A percentile compares a stretch with the other conserved stretches of the same genome.
phyloP scores from a whole-genome alignment of 2,797 vertebrate species.

The Pogonophryne albipinna region DNA sequence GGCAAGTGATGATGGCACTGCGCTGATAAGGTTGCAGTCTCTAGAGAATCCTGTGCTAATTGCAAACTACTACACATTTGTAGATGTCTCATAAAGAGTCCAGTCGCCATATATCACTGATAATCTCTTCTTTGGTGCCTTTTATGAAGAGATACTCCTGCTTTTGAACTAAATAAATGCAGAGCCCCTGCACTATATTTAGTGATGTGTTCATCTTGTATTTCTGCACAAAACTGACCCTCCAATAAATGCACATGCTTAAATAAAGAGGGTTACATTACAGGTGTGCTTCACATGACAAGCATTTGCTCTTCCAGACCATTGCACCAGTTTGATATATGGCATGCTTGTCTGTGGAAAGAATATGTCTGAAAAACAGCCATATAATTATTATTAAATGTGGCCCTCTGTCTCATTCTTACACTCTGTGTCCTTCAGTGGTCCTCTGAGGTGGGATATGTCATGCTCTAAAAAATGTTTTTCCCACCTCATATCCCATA shows the following conservation, averaged over 20 bases:
- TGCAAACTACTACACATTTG: slow-evolving; percentile 14
- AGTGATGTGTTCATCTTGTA: not conserved
- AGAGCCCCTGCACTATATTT: not conserved
- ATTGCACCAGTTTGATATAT: slow-evolving; percentile 9
- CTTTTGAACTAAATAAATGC: not conserved
- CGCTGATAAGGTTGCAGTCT: slow-evolving; percentile 25
- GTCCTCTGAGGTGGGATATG: slow-evolving; percentile 51
- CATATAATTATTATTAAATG: slow-evolving; percentile 11
- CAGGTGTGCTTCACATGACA: slow-evolving; percentile 4
- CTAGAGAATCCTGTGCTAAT: slow-evolving; percentile 6
- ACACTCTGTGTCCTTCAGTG: slow-evolving; percentile 43
- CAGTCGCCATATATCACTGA: not conserved
- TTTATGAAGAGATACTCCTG: not conserved
- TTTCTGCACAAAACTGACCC: not conserved
- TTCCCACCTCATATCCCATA: slow-evolving; percentile 17
- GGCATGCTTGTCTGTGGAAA: slow-evolving; percentile 2
- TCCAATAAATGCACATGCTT: not conserved
- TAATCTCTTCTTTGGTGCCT: not conserved
- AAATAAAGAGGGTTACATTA: not conserved
- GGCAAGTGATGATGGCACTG: not conserved
- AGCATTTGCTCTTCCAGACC: not conserved
- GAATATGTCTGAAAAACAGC: slow-evolving; percentile 7
- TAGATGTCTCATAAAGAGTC: slow-evolving; percentile 19
- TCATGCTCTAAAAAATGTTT: slow-evolving; percentile 12
- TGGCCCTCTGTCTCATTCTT: not conserved